Evolutionary conservation across 2,888 invertebrate genomes (phyloP).

Genomic region (Xestia ashworthii): DNA sequence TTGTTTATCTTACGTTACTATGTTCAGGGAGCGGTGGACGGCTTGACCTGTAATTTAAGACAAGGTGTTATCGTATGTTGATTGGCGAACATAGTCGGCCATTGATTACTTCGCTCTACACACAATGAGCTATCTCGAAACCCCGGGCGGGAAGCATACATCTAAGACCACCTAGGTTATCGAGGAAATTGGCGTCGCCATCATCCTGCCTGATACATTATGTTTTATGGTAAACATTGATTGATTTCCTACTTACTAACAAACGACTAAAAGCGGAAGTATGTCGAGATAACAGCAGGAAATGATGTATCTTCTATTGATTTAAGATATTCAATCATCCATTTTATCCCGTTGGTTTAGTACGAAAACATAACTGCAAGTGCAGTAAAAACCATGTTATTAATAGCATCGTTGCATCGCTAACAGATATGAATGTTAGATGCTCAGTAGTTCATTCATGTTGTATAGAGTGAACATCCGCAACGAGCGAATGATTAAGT

Average conservation of each 20-base stretch:
- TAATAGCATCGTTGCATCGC: conserved; percentile 44
- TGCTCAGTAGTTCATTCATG: conserved; percentile 59
- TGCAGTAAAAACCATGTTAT: conserved; percentile 50
- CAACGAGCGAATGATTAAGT: conserved; percentile 62
- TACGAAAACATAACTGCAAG: conserved; percentile 20
- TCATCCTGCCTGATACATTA: background rate
- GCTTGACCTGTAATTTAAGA: conserved; percentile 19
- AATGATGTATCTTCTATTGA: conserved; percentile 23
- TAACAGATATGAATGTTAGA: conserved; percentile 58
- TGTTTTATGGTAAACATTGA: conserved; percentile 20
- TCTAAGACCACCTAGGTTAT: conserved; percentile 16
- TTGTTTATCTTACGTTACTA: conserved; percentile 37
- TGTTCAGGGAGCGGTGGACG: background rate
- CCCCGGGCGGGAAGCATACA: background rate
- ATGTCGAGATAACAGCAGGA: conserved; percentile 16
- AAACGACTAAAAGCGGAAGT: conserved; percentile 9
- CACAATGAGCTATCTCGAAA: conserved; percentile 1
- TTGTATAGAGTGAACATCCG: conserved; percentile 57
- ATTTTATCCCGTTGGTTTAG: conserved; percentile 35
- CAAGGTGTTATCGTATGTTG: background rate
- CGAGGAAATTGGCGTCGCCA: background rate
- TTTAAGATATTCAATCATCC: conserved; percentile 31
- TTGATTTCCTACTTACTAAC: conserved; percentile 27
- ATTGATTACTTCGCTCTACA: background rate
- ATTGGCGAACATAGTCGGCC: background rate